These are phyloP conservation scores for Pimpla rufipes DNA, from an alignment of 2,888 invertebrate species.

Conservation along the genomic window DNA sequence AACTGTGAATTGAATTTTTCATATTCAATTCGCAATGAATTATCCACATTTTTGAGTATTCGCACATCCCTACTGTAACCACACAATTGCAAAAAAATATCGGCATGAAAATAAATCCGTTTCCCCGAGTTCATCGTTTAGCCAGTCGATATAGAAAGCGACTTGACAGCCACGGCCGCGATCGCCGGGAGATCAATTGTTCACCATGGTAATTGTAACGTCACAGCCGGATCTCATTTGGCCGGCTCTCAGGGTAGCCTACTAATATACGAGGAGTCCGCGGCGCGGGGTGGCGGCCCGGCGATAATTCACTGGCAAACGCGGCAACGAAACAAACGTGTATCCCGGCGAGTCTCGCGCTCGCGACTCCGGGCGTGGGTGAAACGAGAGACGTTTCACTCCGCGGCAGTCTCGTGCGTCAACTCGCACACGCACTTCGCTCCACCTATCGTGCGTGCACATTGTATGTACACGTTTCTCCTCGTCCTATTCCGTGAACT, in stretches of 20 bases:
- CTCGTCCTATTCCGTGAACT: constrained; percentile 39
- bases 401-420: constrained; percentile 21
- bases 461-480: background rate
- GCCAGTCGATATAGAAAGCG: background rate
- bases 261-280: constrained; percentile 79
- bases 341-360: constrained; percentile 42
- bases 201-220: constrained; percentile 81
- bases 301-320: constrained; percentile 79
- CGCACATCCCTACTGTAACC: too few relatives aligned
- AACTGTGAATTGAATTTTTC: too few relatives aligned
- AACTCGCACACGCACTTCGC: constrained; percentile 5
- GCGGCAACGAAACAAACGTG: constrained; percentile 76
- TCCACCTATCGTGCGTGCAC: background rate
- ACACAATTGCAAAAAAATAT: background rate
- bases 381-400: constrained; percentile 61
- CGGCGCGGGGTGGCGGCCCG: constrained; percentile 74
- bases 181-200: constrained; percentile 73
- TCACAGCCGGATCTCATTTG: constrained; percentile 81
- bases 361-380: constrained; percentile 50
- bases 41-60: too few relatives aligned
- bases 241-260: constrained; percentile 77
- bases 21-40: too few relatives aligned
- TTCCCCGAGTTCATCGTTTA: background rate
- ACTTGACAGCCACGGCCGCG: constrained; percentile 10
- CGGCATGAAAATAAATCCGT: background rate